Evolutionary conservation across 2,888 invertebrate species (phyloP).

Genomic region (Adelognathus sp.): DNA sequence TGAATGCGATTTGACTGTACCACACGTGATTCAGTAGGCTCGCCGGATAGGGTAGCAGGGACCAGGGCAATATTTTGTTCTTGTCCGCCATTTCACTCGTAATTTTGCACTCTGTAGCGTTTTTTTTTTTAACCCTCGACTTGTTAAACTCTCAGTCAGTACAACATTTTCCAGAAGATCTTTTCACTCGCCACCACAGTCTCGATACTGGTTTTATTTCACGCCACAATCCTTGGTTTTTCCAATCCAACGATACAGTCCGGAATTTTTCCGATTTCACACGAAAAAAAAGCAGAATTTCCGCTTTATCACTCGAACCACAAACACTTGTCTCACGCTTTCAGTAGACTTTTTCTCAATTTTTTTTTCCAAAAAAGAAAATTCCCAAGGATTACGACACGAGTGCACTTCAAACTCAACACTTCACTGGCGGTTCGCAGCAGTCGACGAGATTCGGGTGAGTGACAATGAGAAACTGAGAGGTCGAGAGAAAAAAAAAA

Average conservation of each 20-base stretch:
- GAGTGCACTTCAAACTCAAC: not conserved
- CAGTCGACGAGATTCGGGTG: not conserved
- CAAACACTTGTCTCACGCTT: not conserved
- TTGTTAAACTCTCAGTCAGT: slow-evolving; percentile 20
- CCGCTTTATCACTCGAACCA: slow-evolving; percentile 1
- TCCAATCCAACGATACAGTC: not conserved
- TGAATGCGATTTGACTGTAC: slow-evolving; percentile 78
- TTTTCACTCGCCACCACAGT: slow-evolving; percentile 16
- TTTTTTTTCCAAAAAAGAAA: not conserved
- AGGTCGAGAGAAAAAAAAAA: not conserved
- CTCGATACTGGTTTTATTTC: not conserved
- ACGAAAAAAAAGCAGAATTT: not conserved
- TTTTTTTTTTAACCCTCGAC: slow-evolving; percentile 2
- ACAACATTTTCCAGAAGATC: slow-evolving; percentile 30
- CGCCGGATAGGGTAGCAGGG: slow-evolving; percentile 77
- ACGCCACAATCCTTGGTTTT: not conserved
- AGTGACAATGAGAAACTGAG: not conserved
- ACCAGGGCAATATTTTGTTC: slow-evolving; percentile 78
- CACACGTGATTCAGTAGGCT: slow-evolving; percentile 77
- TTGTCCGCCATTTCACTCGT: slow-evolving; percentile 77
- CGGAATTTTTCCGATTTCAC: not conserved
- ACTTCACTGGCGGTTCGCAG: not conserved
- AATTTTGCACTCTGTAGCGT: slow-evolving; percentile 16
- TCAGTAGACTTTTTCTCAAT: not conserved
- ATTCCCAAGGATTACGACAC: not conserved